phyloP scores from a whole-genome alignment of 2,113 vertebrate species.

The Platichthys flesus region DNA sequence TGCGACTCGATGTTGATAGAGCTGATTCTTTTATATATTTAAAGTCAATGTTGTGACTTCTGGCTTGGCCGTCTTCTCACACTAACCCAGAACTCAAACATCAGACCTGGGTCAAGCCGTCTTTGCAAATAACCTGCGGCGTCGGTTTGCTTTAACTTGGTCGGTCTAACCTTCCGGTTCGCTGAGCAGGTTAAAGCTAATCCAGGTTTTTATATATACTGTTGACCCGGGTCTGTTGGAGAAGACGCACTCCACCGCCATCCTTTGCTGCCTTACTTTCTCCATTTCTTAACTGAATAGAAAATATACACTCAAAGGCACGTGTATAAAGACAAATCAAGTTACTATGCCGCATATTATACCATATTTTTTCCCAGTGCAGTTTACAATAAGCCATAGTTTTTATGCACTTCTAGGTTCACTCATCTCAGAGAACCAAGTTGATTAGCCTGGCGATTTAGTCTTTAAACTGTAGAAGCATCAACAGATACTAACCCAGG shows the following conservation, averaged over 20 bases:
- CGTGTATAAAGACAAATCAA: not conserved
- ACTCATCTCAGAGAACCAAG: not conserved
- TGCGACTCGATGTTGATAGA: conserved; percentile 39
- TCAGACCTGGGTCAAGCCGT: conserved; percentile 38
- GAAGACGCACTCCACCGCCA: conserved; percentile 20
- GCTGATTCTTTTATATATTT: conserved; percentile 1
- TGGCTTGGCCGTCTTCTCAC: conserved; percentile 52
- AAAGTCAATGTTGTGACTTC: conserved; percentile 42
- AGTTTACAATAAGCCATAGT: too few species aligned
- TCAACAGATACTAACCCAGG: conserved; percentile 49
- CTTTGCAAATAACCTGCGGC: conserved; percentile 14
- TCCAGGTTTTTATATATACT: conserved; percentile 13
- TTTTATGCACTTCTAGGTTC: not conserved
- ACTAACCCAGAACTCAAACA: conserved; percentile 56
- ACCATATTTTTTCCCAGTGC: too few species aligned
- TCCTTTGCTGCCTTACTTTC: not conserved
- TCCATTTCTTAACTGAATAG: conserved; percentile 30
- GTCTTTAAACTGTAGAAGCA: conserved; percentile 17
- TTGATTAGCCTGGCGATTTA: conserved; percentile 10
- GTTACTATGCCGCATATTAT: not conserved
- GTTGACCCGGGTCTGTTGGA: conserved; percentile 40
- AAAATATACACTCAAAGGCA: not conserved
- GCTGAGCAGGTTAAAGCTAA: conserved; percentile 27
- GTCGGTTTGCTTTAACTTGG: not conserved
- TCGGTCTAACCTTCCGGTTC: conserved; percentile 21